Evolutionary conservation across 2,797 vertebrate genomes (phyloP), one percentile per base, ranked within the genome.

Genomic region (Karalla daura): DNA sequence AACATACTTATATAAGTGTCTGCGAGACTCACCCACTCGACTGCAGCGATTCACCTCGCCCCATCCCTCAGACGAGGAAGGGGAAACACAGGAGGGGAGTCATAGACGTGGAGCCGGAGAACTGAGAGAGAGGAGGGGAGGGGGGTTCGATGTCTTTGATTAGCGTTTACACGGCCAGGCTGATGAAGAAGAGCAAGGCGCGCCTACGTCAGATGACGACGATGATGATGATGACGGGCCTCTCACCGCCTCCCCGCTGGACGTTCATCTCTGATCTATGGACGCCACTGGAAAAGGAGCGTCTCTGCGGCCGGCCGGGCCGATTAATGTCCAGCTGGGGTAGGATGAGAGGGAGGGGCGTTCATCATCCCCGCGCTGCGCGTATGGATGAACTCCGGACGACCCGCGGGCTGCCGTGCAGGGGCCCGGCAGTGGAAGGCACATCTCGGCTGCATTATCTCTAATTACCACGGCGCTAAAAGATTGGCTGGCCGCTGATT

Each of bases 11-110:
- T 70, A 68, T 86, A 80, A 86, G 74, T 54, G 46, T 71, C 76
- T 68, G 54, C 79, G 65, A 85, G 76, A 68, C 68, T 88, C 82
- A 68, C 78, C 79, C 80, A 86, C 81, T 78, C 63, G 77, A 68
- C 74, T 85, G 77, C 85, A 80, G 74, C 47, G 5, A 79, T 83
- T 79, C 64, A 64, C 73, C 70, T 54, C 60, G 71, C 81, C 70
- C 66, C 65, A 64, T 82, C 61, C 63, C 66, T 71, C 35, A 62
- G 54, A 71, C 0, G 39, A 47, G 79, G 67, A 56, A 53, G 35
- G 27, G 66, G 46, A 61, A n/a, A 40, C 30, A 50, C 24, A 49
- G 11, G 40, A 53, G 40, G 49, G 52, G 71, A 65, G 59, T 83
- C 69, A 83, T 74, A 66, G 62, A 76, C 56, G 40, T 18, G 46